Conservation (phyloP, 2,113 vertebrate species). For the Calyptomena viridis region DNA sequence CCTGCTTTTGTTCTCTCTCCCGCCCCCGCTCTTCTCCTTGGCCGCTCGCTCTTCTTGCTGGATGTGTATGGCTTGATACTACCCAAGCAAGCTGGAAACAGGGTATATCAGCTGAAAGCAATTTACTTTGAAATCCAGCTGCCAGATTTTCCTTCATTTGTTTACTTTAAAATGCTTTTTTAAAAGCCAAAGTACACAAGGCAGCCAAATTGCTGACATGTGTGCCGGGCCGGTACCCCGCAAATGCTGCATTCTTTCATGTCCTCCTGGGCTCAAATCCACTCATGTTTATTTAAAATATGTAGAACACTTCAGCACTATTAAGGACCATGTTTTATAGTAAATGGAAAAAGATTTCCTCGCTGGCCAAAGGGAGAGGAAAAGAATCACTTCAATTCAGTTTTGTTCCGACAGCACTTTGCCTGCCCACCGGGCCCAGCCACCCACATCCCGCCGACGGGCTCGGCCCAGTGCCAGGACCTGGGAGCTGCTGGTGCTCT, state of each 20-base stretch:
- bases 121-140: conserved; percentile 91
- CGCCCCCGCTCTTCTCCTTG: conserved; percentile 35
- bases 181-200: conserved; percentile 96
- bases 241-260: conserved; percentile 91
- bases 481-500: background rate
- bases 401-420: conserved; percentile 80
- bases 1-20: conserved; percentile 55
- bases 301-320: conserved; percentile 92
- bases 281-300: conserved; percentile 95
- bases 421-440: conserved; percentile 47
- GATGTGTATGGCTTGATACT: conserved; percentile 83
- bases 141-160: conserved; percentile 93
- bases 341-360: conserved; percentile 84
- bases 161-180: conserved; percentile 96
- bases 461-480: background rate
- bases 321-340: conserved; percentile 87
- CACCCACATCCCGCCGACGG: background rate
- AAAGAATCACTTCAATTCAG: conserved; percentile 82
- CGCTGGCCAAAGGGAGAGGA: conserved; percentile 60
- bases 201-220: conserved; percentile 97
- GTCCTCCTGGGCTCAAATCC: conserved; percentile 87
- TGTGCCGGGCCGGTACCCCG: conserved; percentile 83
- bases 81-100: conserved; percentile 87
- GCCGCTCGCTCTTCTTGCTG: conserved; percentile 30
- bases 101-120: conserved; percentile 96